A percentile compares a stretch with the other conserved stretches of the same genome.
phyloP scores from a whole-genome alignment of 2,113 vertebrate genomes.

The Saguinus midas region DNA sequence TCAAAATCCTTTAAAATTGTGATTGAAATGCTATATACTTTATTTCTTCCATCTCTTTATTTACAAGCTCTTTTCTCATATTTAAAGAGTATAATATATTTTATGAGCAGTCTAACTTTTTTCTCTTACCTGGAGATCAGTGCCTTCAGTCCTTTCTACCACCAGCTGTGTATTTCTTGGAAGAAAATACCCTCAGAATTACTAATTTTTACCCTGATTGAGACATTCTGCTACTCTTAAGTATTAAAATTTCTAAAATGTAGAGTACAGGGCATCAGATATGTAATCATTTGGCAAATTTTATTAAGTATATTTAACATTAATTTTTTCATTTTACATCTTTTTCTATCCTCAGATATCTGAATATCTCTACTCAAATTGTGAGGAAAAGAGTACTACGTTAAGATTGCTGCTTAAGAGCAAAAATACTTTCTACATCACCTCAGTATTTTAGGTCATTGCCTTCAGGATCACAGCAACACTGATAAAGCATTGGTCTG shows the following conservation, averaged over 20 bases:
- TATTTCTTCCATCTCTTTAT: neutral
- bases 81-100: neutral
- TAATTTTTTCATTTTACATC: neutral
- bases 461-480: neutral
- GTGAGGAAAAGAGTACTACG: neutral
- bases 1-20: neutral
- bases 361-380: no score
- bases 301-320: neutral
- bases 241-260: neutral
- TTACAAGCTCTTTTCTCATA: neutral
- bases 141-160: neutral
- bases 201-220: neutral
- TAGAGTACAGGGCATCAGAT: neutral
- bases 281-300: neutral
- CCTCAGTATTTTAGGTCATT: neutral
- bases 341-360: neutral
- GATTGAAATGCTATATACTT: neutral
- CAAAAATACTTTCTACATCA: neutral
- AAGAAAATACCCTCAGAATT: neutral
- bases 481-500: neutral
- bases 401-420: neutral
- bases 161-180: neutral
- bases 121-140: neutral
- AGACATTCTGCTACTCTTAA: neutral
- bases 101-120: neutral